phyloP scores from a whole-genome alignment of 2,113 vertebrate genomes.

The Addax nasomaculatus region DNA sequence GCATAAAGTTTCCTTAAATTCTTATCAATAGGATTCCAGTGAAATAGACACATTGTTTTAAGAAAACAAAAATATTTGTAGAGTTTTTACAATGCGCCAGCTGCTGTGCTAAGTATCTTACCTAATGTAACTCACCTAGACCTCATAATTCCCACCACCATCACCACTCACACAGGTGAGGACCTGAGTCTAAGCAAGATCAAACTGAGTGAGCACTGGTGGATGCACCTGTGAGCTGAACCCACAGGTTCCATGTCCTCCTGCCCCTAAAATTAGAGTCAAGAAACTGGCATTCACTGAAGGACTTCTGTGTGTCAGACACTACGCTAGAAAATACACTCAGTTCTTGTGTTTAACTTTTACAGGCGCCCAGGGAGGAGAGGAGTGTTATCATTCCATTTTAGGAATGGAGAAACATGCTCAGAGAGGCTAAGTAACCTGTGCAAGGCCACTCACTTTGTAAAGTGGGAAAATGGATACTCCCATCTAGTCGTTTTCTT shows the following conservation, averaged over 20 bases:
- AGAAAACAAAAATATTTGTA: neutral
- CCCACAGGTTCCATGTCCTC: neutral
- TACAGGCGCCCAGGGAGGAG: neutral
- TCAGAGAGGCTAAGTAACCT: neutral
- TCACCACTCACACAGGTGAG: neutral
- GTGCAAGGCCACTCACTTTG: neutral
- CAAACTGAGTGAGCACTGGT: neutral
- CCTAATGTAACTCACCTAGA: neutral
- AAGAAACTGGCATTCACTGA: neutral
- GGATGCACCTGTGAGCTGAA: neutral
- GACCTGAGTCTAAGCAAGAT: neutral
- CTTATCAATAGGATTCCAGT: neutral
- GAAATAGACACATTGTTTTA: neutral
- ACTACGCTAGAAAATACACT: neutral
- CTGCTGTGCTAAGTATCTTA: neutral
- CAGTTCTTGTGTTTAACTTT: neutral
- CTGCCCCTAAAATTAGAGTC: neutral
- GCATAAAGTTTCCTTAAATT: neutral
- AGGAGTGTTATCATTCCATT: neutral
- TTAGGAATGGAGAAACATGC: neutral
- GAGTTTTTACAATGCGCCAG: neutral
- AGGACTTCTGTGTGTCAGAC: neutral
- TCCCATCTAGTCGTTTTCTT: neutral
- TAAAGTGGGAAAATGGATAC: neutral
- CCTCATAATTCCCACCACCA: neutral